Evolutionary conservation across 2,113 vertebrate species (phyloP), one percentile per base, ranked within the genome.

Genomic region (Eulemur macaco): DNA sequence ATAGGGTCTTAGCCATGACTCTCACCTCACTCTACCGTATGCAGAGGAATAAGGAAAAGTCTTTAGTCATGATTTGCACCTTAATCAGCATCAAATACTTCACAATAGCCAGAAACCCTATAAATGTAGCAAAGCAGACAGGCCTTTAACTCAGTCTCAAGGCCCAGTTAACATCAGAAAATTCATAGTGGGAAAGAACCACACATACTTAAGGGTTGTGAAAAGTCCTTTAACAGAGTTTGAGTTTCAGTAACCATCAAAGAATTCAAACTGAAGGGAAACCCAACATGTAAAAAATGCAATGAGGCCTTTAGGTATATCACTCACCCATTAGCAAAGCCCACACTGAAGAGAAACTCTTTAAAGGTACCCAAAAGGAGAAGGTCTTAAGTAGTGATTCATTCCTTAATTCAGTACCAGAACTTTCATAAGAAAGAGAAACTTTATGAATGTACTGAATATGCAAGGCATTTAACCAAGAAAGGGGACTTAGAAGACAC

Each of bases 191-290:
- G 58, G 45, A 80, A 89, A 95, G 42, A 92, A 68, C 63, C 27
- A 88, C 37, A 93, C 58, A 95, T 39, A 78, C 84, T 47, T 86
- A 95, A 96, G 39, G 17, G 71, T 20, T 85, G 39, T 90, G 25
- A 78, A 92, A 91, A 94, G 76, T 82, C 13, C 69, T 74, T 78
- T 80, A 95, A 73, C 25, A 86, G 17, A 86, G 45, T 95, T 96
- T 88, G 90, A 87, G 47, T 95, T 89, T 96, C 60, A 83, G 17
- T 93, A 81, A 94, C n/a, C 29, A 85, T 56, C 21, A 81, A 25
- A 88, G 20, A 91, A 90, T 76, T 91, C 50, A 93, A 93, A 93
- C 21, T 17, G 8, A 78, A 92, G 56, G 96, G 69, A 91, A 92
- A 86, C 17, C 12, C n/a, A 11, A 60, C 60, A 9, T 66, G 25